Conservation (phyloP, 1,140 invertebrate genomes). For the Wiebesia pumilae region DNA sequence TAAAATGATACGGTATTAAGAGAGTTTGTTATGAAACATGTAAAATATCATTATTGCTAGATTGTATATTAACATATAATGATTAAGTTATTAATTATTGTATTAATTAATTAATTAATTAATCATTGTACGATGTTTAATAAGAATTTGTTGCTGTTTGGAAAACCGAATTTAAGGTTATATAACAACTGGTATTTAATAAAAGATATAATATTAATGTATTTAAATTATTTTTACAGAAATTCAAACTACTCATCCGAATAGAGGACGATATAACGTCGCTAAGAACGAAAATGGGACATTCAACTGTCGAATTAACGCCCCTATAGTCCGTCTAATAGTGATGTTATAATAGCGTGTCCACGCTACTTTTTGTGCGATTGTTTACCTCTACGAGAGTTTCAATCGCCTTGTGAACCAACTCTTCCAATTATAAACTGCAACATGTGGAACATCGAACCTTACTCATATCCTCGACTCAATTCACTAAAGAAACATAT, state of each 20-base stretch:
- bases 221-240: constrained; percentile 74
- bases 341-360: constrained; percentile 41
- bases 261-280: constrained; percentile 87
- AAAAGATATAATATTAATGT: neutral
- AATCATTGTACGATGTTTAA: neutral
- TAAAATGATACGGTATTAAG: too few relatives aligned
- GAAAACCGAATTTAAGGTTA: too few relatives aligned
- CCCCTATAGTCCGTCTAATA: constrained; percentile 58
- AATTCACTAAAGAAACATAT: constrained; percentile 51
- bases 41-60: too few relatives aligned
- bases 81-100: too few relatives aligned
- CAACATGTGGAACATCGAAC: constrained; percentile 49
- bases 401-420: constrained; percentile 29
- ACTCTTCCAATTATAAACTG: constrained; percentile 46
- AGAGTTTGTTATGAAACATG: too few relatives aligned
- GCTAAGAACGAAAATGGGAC: constrained; percentile 83
- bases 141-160: neutral
- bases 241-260: constrained; percentile 86
- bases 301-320: constrained; percentile 65
- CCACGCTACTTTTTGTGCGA: constrained; percentile 35
- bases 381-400: neutral
- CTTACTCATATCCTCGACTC: constrained; percentile 50
- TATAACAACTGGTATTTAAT: neutral
- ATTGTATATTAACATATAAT: too few relatives aligned
- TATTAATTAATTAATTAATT: too few relatives aligned